Conservation (phyloP, 2,113 vertebrate species). For the Onychostoma macrolepis region DNA sequence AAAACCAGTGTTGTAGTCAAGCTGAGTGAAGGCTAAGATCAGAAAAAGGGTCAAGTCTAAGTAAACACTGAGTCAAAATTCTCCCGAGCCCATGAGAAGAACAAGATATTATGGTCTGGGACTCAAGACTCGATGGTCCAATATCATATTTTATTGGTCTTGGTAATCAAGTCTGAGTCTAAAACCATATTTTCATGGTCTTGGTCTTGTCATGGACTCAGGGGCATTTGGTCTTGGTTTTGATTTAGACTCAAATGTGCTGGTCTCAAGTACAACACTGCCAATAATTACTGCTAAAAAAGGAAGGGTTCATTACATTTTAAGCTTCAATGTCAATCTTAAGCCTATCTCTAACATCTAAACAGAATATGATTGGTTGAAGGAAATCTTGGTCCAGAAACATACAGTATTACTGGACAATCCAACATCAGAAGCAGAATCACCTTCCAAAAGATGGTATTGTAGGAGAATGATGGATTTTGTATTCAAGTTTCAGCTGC, state of each 20-base stretch:
- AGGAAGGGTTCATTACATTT: neutral
- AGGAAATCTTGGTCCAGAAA: neutral
- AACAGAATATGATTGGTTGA: neutral
- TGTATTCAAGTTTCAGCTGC: neutral
- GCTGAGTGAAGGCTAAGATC: neutral
- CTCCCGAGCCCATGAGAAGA: neutral
- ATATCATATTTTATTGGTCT: too few relatives aligned
- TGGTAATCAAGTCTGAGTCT: neutral
- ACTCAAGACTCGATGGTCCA: too few relatives aligned
- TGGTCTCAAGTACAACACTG: neutral
- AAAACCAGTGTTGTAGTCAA: neutral
- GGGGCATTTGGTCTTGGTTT: neutral
- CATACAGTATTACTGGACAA: neutral
- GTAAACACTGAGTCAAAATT: neutral
- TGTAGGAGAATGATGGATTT: neutral
- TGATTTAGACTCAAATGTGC: neutral
- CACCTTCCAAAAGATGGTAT: neutral
- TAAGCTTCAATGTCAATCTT: neutral
- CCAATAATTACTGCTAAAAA: neutral
- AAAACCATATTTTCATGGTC: neutral
- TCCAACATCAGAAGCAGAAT: neutral
- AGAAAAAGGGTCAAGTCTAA: neutral
- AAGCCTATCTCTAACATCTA: neutral
- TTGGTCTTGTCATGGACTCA: neutral
- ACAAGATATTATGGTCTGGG: too few relatives aligned